Conservation (phyloP, 2,113 vertebrate species). For the Coryphaenoides rupestris region DNA sequence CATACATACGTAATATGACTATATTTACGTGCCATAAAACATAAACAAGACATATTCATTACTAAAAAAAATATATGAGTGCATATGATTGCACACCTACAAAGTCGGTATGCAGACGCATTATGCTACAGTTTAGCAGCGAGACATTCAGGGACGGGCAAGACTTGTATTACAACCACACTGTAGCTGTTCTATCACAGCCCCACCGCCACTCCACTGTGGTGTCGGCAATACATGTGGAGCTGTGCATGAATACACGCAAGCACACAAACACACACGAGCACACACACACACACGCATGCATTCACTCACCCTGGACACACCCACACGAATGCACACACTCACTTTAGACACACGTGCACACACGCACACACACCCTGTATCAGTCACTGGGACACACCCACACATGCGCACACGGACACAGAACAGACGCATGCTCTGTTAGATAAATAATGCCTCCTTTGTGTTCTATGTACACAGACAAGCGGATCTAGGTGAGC, state of each 20-base stretch:
- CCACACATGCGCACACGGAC: conserved; percentile 55
- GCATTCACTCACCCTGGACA: conserved; percentile 1
- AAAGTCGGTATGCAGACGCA: too few species aligned
- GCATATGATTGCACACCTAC: conserved; percentile 29
- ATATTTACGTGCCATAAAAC: neutral
- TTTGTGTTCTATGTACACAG: conserved; percentile 3
- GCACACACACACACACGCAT: too few species aligned
- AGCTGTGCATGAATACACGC: neutral
- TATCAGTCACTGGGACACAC: too few species aligned
- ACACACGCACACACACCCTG: conserved; percentile 36
- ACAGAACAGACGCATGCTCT: conserved; percentile 46
- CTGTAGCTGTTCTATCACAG: too few species aligned
- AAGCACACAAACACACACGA: conserved; percentile 28
- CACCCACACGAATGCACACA: conserved; percentile 37
- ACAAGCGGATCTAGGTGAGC: neutral
- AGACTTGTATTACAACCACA: conserved; percentile 1
- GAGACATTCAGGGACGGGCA: conserved; percentile 27
- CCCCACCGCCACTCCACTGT: conserved; percentile 35
- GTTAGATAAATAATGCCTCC: conserved; percentile 36
- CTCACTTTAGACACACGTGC: conserved; percentile 5
- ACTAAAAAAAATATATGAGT: conserved; percentile 15
- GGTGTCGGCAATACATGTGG: conserved; percentile 46
- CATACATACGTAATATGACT: neutral
- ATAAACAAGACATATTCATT: too few species aligned
- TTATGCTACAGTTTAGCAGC: too few species aligned